These are phyloP conservation scores for Carlito syrichta DNA, from an alignment of 2,113 vertebrate species.

Conservation along the genomic window DNA sequence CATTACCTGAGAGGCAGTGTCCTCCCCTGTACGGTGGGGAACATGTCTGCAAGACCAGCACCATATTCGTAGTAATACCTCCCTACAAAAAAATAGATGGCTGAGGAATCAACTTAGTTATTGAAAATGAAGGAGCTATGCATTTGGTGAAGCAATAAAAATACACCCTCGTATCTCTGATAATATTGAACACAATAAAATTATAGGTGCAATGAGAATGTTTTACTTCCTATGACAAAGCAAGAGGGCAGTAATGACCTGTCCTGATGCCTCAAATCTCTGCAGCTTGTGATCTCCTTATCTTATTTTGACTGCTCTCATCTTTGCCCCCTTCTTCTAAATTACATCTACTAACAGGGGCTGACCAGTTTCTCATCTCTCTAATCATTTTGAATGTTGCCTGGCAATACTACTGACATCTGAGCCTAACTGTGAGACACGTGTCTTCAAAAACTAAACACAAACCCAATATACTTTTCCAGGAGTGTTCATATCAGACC, in stretches of 20 bases:
- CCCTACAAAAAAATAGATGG: background rate
- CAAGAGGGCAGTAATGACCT: background rate
- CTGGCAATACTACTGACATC: background rate
- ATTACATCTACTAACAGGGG: background rate
- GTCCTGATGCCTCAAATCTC: background rate
- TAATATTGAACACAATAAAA: background rate
- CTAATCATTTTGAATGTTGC: background rate
- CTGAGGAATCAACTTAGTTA: too few species aligned
- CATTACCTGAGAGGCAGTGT: background rate
- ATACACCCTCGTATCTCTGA: background rate
- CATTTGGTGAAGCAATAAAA: background rate
- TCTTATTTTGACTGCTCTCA: background rate
- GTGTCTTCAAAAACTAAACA: background rate
- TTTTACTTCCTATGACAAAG: background rate
- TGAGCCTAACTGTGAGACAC: background rate
- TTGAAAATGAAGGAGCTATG: background rate
- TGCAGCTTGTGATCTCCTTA: background rate
- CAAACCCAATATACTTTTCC: background rate
- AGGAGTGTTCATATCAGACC: background rate
- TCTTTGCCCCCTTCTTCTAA: background rate
- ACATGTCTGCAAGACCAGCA: background rate
- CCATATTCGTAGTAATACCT: background rate
- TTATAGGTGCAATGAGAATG: background rate
- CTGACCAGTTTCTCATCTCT: background rate
- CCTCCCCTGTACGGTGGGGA: background rate